These are phyloP conservation scores for Gadus chalcogrammus DNA, from an alignment of 2,113 vertebrate species.

Conservation along the genomic window DNA sequence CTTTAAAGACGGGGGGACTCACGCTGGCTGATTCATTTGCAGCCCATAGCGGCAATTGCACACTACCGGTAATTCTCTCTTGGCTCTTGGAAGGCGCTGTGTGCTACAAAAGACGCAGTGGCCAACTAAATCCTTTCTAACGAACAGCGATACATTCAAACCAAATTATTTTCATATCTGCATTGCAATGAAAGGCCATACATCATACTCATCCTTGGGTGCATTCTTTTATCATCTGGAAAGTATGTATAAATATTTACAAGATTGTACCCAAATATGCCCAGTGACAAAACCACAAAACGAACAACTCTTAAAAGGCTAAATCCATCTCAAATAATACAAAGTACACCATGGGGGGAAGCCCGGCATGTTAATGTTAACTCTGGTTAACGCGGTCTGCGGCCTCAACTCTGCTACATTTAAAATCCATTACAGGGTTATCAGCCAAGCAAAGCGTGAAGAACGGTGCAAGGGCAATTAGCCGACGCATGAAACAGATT, in stretches of 20 bases:
- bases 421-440: conserved; percentile 48
- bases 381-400: conserved; percentile 47
- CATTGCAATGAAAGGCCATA: conserved; percentile 64
- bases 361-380: conserved; percentile 29
- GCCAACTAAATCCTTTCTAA: conserved; percentile 52
- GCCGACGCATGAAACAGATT: neutral
- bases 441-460: conserved; percentile 36
- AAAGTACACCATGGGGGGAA: conserved; percentile 23
- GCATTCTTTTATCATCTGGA: conserved; percentile 27
- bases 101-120: conserved; percentile 55
- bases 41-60: conserved; percentile 40
- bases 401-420: conserved; percentile 37
- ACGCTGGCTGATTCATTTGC: conserved; percentile 70
- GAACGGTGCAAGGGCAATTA: conserved; percentile 42
- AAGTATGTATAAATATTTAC: too few relatives aligned
- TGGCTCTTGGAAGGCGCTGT: conserved; percentile 51
- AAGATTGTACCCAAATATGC: neutral
- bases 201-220: conserved; percentile 47
- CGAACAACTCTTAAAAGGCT: too few relatives aligned
- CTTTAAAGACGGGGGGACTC: conserved; percentile 38
- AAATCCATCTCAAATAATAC: too few relatives aligned
- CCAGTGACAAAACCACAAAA: neutral
- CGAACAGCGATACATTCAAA: conserved; percentile 56
- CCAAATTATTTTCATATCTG: conserved; percentile 61
- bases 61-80: conserved; percentile 66